Base-by-base conservation (phyloP, 2,888 invertebrate species). In the Chironomus riparius region DNA sequence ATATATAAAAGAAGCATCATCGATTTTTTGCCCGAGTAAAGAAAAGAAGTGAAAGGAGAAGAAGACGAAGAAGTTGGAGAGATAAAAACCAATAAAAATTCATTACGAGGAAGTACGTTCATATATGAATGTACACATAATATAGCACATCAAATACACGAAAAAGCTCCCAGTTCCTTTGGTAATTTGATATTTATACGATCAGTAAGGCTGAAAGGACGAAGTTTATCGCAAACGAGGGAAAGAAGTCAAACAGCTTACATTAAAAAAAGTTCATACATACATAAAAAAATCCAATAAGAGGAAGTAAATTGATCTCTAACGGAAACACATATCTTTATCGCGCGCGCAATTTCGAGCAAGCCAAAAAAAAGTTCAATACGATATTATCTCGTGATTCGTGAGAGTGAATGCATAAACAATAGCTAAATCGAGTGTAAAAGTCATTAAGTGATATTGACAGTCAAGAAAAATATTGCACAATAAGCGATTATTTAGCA, bases 371-470 rank as follows among this genome's bases (percentile, higher is more conserved):
- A 38, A 38, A 22, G 56, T 21, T 65, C n/a, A 18, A 65, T 38
- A 38, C 38, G 38, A 38, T 38, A 38, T 38, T 38, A 65, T 65
- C 21, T 65, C 65, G 65, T 65, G 65, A 65, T 21, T 65, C n/a
- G 21, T 56, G 12, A 65, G 65, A 65, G 21, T 24, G 21, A 65
- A 65, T 38, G 1, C 21, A 24, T 65, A 65, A 65, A 38, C 38
- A 65, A 65, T 22, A 65, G 62, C 24, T 21, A 65, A 65, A 56
- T 56, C 56, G 56, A 56, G 56, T 56, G 56, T 56, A 70, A 70
- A 70, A 48, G 47, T 70, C 47, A 28, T 70, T 70, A 70, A 47
- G 70, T 68, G 47, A 70, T 48, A 70, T 47, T 70, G 50, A 70
- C 70, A 15, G 22, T 70, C 56, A 56, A 70, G 70, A 47, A 65